Base-by-base conservation (phyloP, 2,797 vertebrate genomes). In the Zenarchopterus dispar region DNA sequence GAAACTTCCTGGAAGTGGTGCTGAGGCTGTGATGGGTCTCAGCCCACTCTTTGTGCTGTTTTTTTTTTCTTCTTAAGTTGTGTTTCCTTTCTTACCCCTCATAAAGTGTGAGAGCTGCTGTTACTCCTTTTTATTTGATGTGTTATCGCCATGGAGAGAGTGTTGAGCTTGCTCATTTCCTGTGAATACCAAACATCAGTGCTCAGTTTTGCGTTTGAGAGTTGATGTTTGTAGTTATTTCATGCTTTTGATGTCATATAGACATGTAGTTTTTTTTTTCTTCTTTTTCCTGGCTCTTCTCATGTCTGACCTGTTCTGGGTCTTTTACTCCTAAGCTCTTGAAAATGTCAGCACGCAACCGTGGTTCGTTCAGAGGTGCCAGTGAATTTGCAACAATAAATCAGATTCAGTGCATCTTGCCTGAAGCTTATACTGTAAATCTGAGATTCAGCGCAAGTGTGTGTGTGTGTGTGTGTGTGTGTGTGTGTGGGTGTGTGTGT, bases 311-410 rank as follows among this genome's bases (percentile, higher is more conserved):
- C 17, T 19, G 43, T 46, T 41, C 3, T 33, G 18, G 23, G 16
- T 43, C 51, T 56, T 73, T 68, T 41, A 52, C 31, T 70, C 41
- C 36, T 16, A 39, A 39, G 42, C 55, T 46, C 21, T 26, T 49
- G 9, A 60, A 56, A 73, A 51, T 63, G 31, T 51, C 56, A 69
- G 67, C 55, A 63, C 1, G 24, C 39, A 62, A 18, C 11, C 0
- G 18, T 36, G 10, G 26, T 57, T 65, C 71, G 77, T 45, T 67
- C 58, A 3, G 33, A 82, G 54, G 67, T 84, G 59, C 46, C 9
- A 1, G 26, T 44, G 13, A 75, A 71, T 66, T 71, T 75, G 33
- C 59, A 71, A 70, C 53, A 81, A 65, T 77, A 83, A 82, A 78
- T 77, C 59, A 51, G 58, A 55, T 78, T 65, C 45, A 68, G 24